A percentile compares a stretch with the other conserved stretches of the same genome.
phyloP scores from a whole-genome alignment of 2,888 invertebrate species.

The Idaea straminata region DNA sequence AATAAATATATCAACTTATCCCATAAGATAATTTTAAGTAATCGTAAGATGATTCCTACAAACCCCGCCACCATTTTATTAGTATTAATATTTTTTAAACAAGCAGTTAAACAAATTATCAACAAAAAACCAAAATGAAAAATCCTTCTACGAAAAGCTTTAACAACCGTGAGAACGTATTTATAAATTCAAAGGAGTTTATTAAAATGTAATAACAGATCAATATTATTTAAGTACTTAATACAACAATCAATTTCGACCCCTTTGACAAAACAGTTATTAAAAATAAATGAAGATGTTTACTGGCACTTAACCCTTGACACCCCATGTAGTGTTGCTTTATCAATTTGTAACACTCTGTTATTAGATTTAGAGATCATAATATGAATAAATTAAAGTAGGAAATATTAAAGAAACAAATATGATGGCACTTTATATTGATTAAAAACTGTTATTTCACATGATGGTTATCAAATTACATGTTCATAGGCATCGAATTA shows the following conservation, averaged over 20 bases:
- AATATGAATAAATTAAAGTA: constrained; percentile 31
- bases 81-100: no score
- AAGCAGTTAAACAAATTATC: not conserved
- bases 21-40: no score
- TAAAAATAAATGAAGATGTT: constrained; percentile 69
- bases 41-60: no score
- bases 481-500: not conserved
- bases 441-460: constrained; percentile 25
- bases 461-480: not conserved
- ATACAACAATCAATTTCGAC: constrained; percentile 42
- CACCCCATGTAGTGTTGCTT: constrained; percentile 39
- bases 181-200: constrained; percentile 34
- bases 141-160: constrained; percentile 35
- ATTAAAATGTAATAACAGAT: constrained; percentile 50
- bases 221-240: constrained; percentile 34
- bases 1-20: no score
- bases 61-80: no score
- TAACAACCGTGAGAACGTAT: constrained; percentile 55
- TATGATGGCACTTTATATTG: constrained; percentile 17
- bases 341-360: constrained; percentile 57
- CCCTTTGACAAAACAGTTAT: constrained; percentile 57
- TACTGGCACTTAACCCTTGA: constrained; percentile 71
- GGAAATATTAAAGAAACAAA: constrained; percentile 31
- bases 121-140: constrained; percentile 11
- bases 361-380: constrained; percentile 35